These are phyloP conservation scores for Antedon bifida DNA, from an alignment of 35 echinoderm and acorn worm species.

Conservation along the genomic window DNA sequence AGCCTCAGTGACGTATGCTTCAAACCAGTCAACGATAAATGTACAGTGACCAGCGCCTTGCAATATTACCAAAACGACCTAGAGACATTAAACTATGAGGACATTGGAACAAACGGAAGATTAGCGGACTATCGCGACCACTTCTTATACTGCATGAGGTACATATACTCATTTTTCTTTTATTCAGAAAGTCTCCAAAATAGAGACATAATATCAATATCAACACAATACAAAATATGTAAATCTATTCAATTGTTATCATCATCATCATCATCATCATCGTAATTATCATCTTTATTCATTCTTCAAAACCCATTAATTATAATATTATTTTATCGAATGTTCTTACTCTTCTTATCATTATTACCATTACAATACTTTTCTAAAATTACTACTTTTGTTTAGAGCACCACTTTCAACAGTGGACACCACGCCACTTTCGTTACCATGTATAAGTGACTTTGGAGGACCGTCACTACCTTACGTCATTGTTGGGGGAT, in stretches of 20 bases:
- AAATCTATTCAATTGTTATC: not conserved
- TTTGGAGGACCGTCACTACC: slow-evolving; percentile 63
- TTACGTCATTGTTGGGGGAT: slow-evolving; percentile 60
- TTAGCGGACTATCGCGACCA: slow-evolving; percentile 45
- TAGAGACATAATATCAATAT: not conserved
- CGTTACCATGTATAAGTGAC: slow-evolving; percentile 28
- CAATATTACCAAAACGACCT: slow-evolving; percentile 36
- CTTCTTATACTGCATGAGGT: slow-evolving; percentile 61
- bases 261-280: not conserved
- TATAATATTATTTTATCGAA: not conserved
- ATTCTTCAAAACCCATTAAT: too few relatives aligned
- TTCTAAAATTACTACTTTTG: not conserved
- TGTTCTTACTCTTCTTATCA: not conserved
- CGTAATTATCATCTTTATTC: not conserved
- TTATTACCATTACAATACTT: too few relatives aligned
- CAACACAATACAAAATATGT: not conserved
- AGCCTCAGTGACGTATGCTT: slow-evolving; percentile 45
- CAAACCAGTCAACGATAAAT: slow-evolving; percentile 7
- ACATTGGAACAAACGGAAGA: slow-evolving; percentile 3
- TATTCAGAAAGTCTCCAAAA: not conserved
- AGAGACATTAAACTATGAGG: not conserved
- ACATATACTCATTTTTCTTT: not conserved
- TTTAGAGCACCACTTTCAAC: slow-evolving; percentile 12
- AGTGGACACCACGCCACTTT: slow-evolving; percentile 44
- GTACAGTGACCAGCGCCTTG: slow-evolving; percentile 7